Percentiles rank a stretch among this genome's conserved stretches.
Evolutionary conservation across 2,888 invertebrate genomes (phyloP).

Genomic region (Oscheius myriophilus): DNA sequence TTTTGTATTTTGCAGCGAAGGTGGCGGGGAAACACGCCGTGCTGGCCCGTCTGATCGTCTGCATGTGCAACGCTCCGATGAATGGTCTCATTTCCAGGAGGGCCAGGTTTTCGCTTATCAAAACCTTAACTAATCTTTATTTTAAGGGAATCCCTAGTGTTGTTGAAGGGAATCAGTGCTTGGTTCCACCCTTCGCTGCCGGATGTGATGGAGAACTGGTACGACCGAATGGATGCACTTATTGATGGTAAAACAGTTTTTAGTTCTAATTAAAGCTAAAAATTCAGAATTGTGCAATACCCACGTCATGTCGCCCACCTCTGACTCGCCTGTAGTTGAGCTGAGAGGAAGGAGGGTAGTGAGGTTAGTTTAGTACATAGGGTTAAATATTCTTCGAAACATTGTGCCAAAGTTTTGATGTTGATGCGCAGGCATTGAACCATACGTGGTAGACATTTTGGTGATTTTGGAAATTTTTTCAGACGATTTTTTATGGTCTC

Average conservation of each 20-base stretch:
- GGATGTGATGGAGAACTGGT: constrained; percentile 41
- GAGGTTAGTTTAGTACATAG: neutral
- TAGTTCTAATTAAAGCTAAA: neutral
- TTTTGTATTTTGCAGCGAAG: constrained; percentile 9
- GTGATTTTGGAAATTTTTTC: too few species aligned
- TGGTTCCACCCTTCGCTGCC: constrained; percentile 53
- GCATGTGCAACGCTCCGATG: constrained; percentile 63
- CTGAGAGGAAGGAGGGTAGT: constrained; percentile 48
- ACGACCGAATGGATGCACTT: constrained; percentile 53
- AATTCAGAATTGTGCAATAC: constrained; percentile 39
- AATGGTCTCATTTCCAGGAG: constrained; percentile 57
- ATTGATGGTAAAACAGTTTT: constrained; percentile 46
- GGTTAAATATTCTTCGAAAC: constrained; percentile 1
- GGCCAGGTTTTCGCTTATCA: constrained; percentile 36
- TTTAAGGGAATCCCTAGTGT: constrained; percentile 45
- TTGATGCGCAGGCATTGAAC: too few species aligned
- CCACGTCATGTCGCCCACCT: constrained; percentile 27
- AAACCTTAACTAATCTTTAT: neutral
- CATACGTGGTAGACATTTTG: too few species aligned
- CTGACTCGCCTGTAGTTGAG: constrained; percentile 34
- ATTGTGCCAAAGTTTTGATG: too few species aligned
- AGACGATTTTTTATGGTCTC: too few species aligned
- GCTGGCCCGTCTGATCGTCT: constrained; percentile 56
- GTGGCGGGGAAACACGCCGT: constrained; percentile 33
- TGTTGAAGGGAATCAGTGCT: constrained; percentile 38